These are phyloP conservation scores for Drosophila guanche DNA, from an alignment of 1,140 invertebrate species.

Conservation along the genomic window DNA sequence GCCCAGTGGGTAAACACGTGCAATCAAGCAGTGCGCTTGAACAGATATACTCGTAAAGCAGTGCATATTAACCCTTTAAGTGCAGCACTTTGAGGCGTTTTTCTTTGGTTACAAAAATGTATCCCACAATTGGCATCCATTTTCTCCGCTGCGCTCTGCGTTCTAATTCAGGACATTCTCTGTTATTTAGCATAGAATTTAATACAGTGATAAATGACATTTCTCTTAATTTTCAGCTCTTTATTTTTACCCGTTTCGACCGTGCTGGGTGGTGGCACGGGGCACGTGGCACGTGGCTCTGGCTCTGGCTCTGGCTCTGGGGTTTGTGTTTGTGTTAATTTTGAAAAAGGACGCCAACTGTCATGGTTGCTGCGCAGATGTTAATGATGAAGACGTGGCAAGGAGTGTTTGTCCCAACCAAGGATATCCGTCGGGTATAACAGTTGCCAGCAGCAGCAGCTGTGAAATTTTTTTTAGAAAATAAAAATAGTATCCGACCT, in stretches of 20 bases:
- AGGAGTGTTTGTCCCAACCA: slow-evolving; percentile 17
- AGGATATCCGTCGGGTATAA: slow-evolving; percentile 8
- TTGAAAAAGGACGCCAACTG: slow-evolving; percentile 72
- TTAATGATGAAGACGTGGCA: slow-evolving; percentile 66
- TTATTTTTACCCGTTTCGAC: slow-evolving; percentile 8
- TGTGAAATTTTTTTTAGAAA: not conserved
- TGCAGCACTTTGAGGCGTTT: too few species aligned
- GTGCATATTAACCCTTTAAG: too few species aligned
- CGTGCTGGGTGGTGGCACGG: not conserved
- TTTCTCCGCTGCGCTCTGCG: slow-evolving; percentile 7
- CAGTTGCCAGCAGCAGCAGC: too few species aligned
- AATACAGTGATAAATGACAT: slow-evolving; percentile 52
- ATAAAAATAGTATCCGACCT: too few species aligned
- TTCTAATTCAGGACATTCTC: slow-evolving; percentile 57
- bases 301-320: too few species aligned
- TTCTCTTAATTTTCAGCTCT: slow-evolving; percentile 31
- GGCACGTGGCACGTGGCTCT: not conserved
- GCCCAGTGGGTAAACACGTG: too few species aligned
- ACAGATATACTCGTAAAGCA: too few species aligned
- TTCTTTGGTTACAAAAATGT: not conserved
- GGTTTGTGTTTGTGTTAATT: slow-evolving; percentile 67
- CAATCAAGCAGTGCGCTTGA: too few species aligned
- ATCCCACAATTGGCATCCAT: slow-evolving; percentile 9
- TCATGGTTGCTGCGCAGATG: slow-evolving; percentile 60
- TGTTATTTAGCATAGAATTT: slow-evolving; percentile 61